These are phyloP conservation scores for Calidris pugnax DNA, from an alignment of 2,113 vertebrate species.

Conservation along the genomic window DNA sequence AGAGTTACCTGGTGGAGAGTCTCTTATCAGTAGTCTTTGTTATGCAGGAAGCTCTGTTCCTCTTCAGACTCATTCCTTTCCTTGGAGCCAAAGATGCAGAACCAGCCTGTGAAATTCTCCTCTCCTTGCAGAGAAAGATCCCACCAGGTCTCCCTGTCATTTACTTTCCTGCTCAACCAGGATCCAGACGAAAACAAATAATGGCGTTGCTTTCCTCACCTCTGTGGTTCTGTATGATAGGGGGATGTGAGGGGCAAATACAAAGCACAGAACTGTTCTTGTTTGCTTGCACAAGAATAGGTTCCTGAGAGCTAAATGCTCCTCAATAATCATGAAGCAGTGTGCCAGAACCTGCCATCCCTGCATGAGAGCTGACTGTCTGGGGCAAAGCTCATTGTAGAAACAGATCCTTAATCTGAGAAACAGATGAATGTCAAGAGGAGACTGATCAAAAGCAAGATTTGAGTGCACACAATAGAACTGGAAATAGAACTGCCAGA, in stretches of 20 bases:
- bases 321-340: not conserved
- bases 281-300: not conserved
- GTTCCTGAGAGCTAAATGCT: not conserved
- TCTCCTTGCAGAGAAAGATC: not conserved
- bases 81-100: not conserved
- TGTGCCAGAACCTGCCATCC: not conserved
- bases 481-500: not conserved
- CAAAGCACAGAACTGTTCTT: not conserved
- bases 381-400: not conserved
- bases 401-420: not conserved
- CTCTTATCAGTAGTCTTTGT: not conserved
- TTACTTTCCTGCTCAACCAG: not conserved
- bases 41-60: not conserved
- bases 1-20: not conserved
- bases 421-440: not conserved
- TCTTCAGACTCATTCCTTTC: not conserved
- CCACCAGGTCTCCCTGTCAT: not conserved
- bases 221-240: not conserved
- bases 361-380: not conserved
- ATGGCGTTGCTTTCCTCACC: not conserved
- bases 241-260: not conserved
- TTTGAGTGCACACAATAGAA: not conserved
- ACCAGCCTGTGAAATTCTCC: not conserved
- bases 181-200: fast-evolving
- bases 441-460: not conserved